Evolutionary conservation across 1,140 invertebrate species (phyloP).

Genomic region (Drosophila seguyi): DNA sequence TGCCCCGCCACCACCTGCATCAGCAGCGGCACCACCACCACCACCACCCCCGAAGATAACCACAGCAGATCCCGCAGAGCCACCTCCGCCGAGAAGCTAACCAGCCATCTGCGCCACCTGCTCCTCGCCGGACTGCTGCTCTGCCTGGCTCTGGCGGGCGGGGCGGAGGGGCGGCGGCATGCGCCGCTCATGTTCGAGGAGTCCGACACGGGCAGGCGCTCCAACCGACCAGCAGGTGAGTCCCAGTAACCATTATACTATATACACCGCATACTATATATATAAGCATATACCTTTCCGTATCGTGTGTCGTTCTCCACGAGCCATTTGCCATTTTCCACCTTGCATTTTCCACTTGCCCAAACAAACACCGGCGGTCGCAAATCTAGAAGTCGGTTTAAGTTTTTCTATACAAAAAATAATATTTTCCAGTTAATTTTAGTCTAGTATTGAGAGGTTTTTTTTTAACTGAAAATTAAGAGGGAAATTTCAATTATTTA

Average conservation of each 20-base stretch:
- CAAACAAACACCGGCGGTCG: constrained; percentile 15
- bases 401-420: not conserved
- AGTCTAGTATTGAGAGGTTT: not conserved
- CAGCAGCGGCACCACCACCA: not conserved
- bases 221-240: constrained; percentile 84
- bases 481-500: not conserved
- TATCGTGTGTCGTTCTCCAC: constrained; percentile 32
- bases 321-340: constrained; percentile 11
- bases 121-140: constrained; percentile 68
- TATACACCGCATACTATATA: not conserved
- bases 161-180: constrained; percentile 72
- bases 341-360: constrained; percentile 15
- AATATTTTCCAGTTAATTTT: not conserved
- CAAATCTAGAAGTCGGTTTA: not conserved
- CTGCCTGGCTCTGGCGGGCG: constrained; percentile 38
- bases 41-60: constrained; percentile 8
- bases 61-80: constrained; percentile 18
- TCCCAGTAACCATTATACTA: constrained; percentile 23
- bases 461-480: not conserved
- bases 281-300: not conserved
- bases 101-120: constrained; percentile 60
- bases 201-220: constrained; percentile 72
- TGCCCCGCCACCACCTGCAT: not conserved
- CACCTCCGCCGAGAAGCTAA: constrained; percentile 3
- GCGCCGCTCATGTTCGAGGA: constrained; percentile 80